These are phyloP conservation scores for Zeuzera pyrina DNA, from an alignment of 2,888 invertebrate genomes.

Conservation along the genomic window DNA sequence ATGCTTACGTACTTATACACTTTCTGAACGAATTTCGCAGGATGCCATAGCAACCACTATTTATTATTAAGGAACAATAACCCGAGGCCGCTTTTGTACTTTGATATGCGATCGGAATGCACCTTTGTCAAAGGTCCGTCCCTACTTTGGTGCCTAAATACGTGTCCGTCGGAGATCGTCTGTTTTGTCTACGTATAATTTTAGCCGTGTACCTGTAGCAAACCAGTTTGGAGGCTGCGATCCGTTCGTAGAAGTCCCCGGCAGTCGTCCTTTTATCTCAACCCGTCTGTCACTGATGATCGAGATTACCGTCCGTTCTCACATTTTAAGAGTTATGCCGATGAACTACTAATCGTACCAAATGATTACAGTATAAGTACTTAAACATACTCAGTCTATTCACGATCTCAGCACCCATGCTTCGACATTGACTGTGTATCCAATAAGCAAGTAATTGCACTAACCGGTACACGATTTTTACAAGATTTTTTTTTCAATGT, in stretches of 20 bases:
- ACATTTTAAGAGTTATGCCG: not conserved
- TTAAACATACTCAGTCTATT: no score
- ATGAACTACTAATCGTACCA: conserved; percentile 1
- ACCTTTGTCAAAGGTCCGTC: conserved; percentile 47
- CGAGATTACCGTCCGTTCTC: conserved; percentile 28
- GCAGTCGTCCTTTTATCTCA: conserved; percentile 42
- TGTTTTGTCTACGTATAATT: conserved; percentile 63
- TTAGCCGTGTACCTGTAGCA: conserved; percentile 60
- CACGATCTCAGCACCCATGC: no score
- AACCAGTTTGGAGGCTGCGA: conserved; percentile 50
- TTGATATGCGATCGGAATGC: conserved; percentile 50
- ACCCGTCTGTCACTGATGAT: conserved; percentile 23
- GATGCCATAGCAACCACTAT: no score
- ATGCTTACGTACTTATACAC: no score
- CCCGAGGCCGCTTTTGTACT: conserved; percentile 20
- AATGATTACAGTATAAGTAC: no score
- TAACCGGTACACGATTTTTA: no score
- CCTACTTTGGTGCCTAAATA: conserved; percentile 47
- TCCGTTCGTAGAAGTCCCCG: conserved; percentile 42
- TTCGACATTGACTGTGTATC: no score
- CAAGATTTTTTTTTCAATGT: no score
- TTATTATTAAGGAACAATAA: no score
- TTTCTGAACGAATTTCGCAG: no score
- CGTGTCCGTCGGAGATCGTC: conserved; percentile 27
- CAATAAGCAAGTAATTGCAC: no score